These are phyloP conservation scores for Lepidonotus clava DNA, from an alignment of 2,888 invertebrate species.

Conservation along the genomic window DNA sequence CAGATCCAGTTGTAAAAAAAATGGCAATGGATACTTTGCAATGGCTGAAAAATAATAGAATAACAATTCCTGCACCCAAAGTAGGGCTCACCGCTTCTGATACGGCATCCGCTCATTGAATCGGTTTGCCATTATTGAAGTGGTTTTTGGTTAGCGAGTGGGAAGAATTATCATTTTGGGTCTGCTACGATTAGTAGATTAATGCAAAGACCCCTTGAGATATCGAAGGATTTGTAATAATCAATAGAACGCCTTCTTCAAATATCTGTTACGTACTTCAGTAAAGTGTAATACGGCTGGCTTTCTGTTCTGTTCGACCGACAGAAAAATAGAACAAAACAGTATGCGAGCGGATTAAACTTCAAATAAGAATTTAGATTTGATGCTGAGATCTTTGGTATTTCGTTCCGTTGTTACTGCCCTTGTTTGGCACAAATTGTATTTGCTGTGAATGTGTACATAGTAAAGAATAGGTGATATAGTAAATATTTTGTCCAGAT, in stretches of 20 bases:
- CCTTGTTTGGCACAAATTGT: constrained; percentile 43
- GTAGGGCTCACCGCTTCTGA: neutral
- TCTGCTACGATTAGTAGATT: constrained; percentile 29
- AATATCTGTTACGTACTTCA: neutral
- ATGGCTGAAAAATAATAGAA: neutral
- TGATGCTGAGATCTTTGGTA: constrained; percentile 39
- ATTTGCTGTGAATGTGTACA: constrained; percentile 48
- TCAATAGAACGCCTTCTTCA: constrained; percentile 19
- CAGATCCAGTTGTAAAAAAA: neutral
- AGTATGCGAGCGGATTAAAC: neutral
- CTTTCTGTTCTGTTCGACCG: neutral
- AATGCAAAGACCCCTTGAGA: neutral
- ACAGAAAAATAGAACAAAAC: neutral
- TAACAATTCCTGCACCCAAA: constrained; percentile 12
- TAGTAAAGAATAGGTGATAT: constrained; percentile 46
- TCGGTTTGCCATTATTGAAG: no score
- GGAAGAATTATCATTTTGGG: neutral
- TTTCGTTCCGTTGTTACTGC: constrained; percentile 43
- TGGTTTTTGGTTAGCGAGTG: neutral
- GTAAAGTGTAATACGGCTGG: neutral
- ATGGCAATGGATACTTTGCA: neutral
- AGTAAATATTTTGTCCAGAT: constrained; percentile 48
- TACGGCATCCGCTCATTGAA: neutral
- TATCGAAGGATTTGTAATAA: constrained; percentile 18
- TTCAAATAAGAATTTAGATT: constrained; percentile 26